Evolutionary conservation across 2,113 vertebrate genomes (phyloP), one percentile per base, ranked within the genome.

Genomic region (Anguilla rostrata): DNA sequence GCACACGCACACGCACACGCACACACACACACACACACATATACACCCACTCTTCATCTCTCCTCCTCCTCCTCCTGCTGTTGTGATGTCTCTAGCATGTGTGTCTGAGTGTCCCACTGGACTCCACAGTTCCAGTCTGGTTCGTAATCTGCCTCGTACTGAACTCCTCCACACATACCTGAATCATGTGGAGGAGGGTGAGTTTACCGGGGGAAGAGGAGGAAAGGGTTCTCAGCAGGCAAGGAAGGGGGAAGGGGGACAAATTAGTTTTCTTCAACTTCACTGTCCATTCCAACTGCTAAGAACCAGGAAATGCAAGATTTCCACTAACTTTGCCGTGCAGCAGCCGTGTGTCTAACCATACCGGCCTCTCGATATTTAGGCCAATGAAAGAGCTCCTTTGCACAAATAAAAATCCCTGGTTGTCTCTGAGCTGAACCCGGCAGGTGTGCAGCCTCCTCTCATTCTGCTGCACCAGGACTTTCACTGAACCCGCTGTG

Each of bases 11-110:
- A 8, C 20, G 0, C 63, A n/a, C 20, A 8, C 63, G 7, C 26
- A 71, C 20, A 71, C 4, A n/a, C 5, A 9, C 63, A 71, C 63
- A 71, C 0, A 71, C 4, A 71, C 63, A 71, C 78, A 60, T 34
- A 34, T 34, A 34, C 34, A 34, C 34, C 34, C 34, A 34, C 34
- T 34, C 34, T 34, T 34, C 34, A 34, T 83, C 39, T 83, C 78
- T 87, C 85, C 39, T 84, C 75, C 81, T 78, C 63, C 87, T 66
- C 22, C 60, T 66, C 60, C 60, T 66, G 83, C 75, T 40, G 78
- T 57, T 86, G 39, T 92, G 86, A 92, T 92, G 60, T 88, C 60
- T 87, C 89, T 80, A 90, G 88, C 91, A 92, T 91, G 86, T 92
- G 91, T 41, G 18, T 87, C 81, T 81, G 86, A 80, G 34, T 83